A percentile compares a stretch with the other conserved stretches of the same genome.
Evolutionary conservation across 1,140 invertebrate genomes (phyloP).

Genomic region (Paracyclopina nana): DNA sequence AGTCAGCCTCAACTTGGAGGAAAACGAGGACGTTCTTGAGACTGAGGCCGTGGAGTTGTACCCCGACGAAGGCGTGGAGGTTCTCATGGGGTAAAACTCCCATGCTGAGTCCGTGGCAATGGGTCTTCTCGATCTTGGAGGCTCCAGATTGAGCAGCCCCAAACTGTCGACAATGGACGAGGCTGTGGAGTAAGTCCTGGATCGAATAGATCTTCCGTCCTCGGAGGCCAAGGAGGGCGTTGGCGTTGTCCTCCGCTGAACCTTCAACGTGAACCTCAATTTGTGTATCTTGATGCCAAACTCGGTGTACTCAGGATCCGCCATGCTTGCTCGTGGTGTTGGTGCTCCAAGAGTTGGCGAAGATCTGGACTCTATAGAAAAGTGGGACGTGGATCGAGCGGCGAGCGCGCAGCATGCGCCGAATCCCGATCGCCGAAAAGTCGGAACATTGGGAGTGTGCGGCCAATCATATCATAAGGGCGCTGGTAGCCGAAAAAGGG

Average conservation of each 20-base stretch:
- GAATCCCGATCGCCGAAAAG: too few species aligned
- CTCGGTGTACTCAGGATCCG: constrained; percentile 10
- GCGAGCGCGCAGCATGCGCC: too few species aligned
- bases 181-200: neutral
- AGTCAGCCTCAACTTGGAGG: neutral
- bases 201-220: neutral
- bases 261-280: constrained; percentile 8
- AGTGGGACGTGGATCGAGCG: too few species aligned
- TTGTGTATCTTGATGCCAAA: constrained; percentile 13
- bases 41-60: neutral
- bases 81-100: neutral
- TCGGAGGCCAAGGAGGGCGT: neutral
- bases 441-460: too few species aligned
- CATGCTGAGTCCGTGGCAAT: neutral
- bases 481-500: too few species aligned
- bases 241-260: neutral
- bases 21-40: neutral
- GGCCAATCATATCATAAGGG: too few species aligned
- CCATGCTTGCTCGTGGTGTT: too few species aligned
- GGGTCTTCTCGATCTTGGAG: constrained; percentile 1
- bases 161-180: constrained; percentile 1
- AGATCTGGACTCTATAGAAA: too few species aligned
- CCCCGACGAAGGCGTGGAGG: neutral
- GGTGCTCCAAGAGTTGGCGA: too few species aligned
- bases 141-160: constrained; percentile 4